Evolutionary conservation across 2,888 invertebrate genomes (phyloP).

Genomic region (Bembecia ichneumoniformis): DNA sequence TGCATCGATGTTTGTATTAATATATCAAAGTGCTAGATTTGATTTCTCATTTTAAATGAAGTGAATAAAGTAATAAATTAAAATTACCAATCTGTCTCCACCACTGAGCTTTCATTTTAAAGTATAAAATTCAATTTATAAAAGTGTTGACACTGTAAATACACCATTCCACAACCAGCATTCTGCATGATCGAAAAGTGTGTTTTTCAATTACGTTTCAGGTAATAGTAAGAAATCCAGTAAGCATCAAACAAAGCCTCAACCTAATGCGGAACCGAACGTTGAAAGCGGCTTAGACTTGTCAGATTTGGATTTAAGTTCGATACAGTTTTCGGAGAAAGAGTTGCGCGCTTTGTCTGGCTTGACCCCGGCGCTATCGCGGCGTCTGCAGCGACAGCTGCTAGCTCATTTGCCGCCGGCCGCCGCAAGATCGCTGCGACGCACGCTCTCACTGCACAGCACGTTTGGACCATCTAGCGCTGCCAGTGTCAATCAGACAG

Average conservation of each 20-base stretch:
- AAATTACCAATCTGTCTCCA: neutral
- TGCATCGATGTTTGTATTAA: conserved; percentile 37
- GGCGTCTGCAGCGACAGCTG: conserved; percentile 79
- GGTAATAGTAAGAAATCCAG: conserved; percentile 60
- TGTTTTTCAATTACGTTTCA: conserved; percentile 68
- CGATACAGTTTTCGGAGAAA: conserved; percentile 78
- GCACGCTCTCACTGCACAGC: conserved; percentile 74
- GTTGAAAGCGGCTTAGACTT: conserved; percentile 60
- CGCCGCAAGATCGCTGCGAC: conserved; percentile 76
- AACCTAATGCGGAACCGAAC: conserved; percentile 23
- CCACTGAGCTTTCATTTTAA: neutral
- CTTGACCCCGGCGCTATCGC: conserved; percentile 79
- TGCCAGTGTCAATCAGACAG: conserved; percentile 14
- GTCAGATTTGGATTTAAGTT: conserved; percentile 77
- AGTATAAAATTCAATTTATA: neutral
- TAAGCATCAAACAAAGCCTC: conserved; percentile 38
- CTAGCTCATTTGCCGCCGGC: conserved; percentile 79
- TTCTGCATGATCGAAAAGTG: conserved; percentile 71
- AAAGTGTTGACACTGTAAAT: conserved; percentile 46
- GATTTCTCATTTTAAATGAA: neutral
- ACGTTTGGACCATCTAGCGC: conserved; percentile 21
- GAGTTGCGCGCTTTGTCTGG: conserved; percentile 79
- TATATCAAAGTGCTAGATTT: neutral
- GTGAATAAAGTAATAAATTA: too few species aligned
- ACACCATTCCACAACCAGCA: conserved; percentile 56